phyloP scores from a whole-genome alignment of 1,140 invertebrate genomes.

The Dreissena rostriformis region DNA sequence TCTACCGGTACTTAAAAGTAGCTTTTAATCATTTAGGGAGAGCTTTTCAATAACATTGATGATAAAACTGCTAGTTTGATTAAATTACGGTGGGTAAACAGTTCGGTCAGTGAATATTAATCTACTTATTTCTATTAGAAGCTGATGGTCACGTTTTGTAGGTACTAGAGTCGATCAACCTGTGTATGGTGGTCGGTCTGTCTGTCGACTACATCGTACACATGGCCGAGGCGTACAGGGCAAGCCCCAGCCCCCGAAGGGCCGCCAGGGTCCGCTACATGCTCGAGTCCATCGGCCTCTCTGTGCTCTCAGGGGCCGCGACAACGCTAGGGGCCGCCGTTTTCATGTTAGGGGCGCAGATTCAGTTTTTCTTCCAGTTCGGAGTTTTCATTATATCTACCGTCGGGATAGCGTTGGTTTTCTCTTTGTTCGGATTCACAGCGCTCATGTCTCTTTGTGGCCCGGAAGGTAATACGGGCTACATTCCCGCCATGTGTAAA shows the following conservation, averaged over 20 bases:
- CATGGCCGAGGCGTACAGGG: conserved; percentile 73
- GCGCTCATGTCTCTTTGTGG: conserved; percentile 66
- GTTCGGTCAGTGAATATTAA: too few species aligned
- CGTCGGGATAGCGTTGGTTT: conserved; percentile 62
- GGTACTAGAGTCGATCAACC: conserved; percentile 75
- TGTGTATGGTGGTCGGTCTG: conserved; percentile 74
- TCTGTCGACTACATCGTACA: conserved; percentile 77
- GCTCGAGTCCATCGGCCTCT: conserved; percentile 71
- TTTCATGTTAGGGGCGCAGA: conserved; percentile 71
- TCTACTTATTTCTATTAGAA: too few species aligned
- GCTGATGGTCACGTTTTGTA: conserved; percentile 48
- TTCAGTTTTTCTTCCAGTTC: conserved; percentile 73
- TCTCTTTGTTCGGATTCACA: conserved; percentile 65
- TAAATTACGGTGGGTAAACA: too few species aligned
- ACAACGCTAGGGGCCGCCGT: conserved; percentile 71
- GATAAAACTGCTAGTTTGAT: too few species aligned
- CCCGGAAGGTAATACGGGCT: conserved; percentile 68
- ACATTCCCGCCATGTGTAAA: conserved; percentile 49
- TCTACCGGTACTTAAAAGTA: too few species aligned
- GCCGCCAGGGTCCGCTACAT: conserved; percentile 63
- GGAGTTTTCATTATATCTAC: conserved; percentile 72
- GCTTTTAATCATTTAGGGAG: too few species aligned
- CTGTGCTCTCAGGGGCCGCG: conserved; percentile 69
- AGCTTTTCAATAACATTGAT: too few species aligned
- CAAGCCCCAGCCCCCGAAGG: conserved; percentile 57